These are phyloP conservation scores for Passer montanus DNA, from an alignment of 2,113 vertebrate genomes.

Conservation along the genomic window DNA sequence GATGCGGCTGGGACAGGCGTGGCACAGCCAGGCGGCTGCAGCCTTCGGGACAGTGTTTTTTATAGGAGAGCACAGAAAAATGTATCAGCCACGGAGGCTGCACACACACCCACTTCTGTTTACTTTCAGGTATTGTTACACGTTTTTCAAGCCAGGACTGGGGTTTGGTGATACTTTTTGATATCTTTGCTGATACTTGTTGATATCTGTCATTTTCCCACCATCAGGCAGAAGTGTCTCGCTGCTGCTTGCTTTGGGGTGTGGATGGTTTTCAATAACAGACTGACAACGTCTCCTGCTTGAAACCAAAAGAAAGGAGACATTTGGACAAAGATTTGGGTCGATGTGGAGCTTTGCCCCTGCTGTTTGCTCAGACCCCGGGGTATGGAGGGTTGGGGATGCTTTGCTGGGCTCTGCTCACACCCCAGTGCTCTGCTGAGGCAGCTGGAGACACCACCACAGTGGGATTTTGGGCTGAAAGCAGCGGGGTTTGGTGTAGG, in stretches of 20 bases:
- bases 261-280: background rate
- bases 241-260: accelerated
- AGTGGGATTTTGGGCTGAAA: background rate
- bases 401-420: background rate
- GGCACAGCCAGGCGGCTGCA: background rate
- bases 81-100: background rate
- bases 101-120: accelerated
- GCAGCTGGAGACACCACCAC: background rate
- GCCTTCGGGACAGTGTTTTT: background rate
- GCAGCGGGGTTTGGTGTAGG: background rate
- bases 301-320: background rate
- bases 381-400: background rate
- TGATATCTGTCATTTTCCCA: background rate
- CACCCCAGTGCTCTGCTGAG: background rate
- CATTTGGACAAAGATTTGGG: background rate
- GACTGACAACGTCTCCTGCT: background rate
- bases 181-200: background rate
- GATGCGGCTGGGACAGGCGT: background rate
- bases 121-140: accelerated
- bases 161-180: background rate
- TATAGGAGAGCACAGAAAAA: background rate
- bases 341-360: background rate
- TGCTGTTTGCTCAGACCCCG: background rate
- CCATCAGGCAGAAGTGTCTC: accelerated
- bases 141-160: background rate